Evolutionary conservation across 2,797 vertebrate genomes (phyloP), one percentile per base, ranked within the genome.

Genomic region (Characodon lateralis): DNA sequence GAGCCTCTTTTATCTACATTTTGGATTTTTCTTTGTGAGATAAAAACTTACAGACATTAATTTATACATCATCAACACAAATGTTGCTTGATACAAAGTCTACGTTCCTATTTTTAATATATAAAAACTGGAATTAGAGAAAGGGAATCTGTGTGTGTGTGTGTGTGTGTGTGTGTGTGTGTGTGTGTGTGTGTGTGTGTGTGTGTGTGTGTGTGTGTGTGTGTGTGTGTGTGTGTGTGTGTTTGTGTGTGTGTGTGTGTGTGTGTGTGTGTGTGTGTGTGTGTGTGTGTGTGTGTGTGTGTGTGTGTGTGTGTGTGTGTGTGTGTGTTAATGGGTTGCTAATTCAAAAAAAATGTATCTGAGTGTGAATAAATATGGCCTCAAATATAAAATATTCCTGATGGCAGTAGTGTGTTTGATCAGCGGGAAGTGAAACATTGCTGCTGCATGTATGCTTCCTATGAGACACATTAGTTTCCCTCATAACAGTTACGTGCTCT

Each of bases 361-460:
- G 63, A 71, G 73, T 79, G 75, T 73, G 75, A 82, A 66, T 74
- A 80, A 90, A 89, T n/a, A 82, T 88, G 82, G 69, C 85, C 71
- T 79, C 73, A 4, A 79, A 78, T 58, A 59, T 89, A 83, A 87
- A 90, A 88, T 89, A 86, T 87, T 85, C 73, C 84, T 83, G 78
- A 79, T 78, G 83, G 83, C 76, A 77, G 75, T 46, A 80, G 85
- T 72, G 87, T 84, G 82, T 91, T 86, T 91, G 88, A 90, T 85
- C 82, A 88, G 86, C 80, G 75, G 87, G 81, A 83, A 82, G 80
- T 76, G 26, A 74, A 71, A 68, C 74, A 24, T 59, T 71, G 80
- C 74, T 31, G 81, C 74, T 20, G 77, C 68, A n/a, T 74, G 77
- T 75, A 9, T 59, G 86, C 74, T 76, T 68, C 70, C 77, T 85